A percentile compares a stretch with the other conserved stretches of the same genome.
phyloP scores from a whole-genome alignment of 1,140 invertebrate species.

The Atta cephalotes region DNA sequence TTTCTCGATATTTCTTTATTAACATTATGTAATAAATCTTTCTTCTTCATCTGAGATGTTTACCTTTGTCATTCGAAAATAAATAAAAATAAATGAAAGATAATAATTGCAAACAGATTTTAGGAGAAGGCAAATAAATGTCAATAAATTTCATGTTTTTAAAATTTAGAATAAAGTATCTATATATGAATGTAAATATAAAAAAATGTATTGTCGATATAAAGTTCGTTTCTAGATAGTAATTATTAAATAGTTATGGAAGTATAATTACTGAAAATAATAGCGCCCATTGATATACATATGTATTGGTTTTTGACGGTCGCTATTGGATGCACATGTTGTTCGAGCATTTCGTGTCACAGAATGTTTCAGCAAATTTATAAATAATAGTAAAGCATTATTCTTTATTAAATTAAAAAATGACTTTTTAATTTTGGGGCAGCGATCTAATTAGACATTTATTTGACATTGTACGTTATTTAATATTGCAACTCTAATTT shows the following conservation, averaged over 20 bases:
- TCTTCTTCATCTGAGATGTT: neutral
- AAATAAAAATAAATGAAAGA: neutral
- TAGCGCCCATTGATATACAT: neutral
- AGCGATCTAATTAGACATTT: conserved; percentile 12
- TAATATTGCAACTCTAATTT: neutral
- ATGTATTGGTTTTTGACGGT: neutral
- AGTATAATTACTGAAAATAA: conserved; percentile 2
- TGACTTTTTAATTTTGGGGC: neutral
- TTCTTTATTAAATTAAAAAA: conserved; percentile 11
- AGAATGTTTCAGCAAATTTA: neutral
- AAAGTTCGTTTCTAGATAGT: neutral
- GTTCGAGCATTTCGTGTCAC: neutral
- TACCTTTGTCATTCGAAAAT: neutral
- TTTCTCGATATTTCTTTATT: conserved; percentile 1
- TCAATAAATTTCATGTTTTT: neutral
- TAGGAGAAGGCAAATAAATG: too few relatives aligned
- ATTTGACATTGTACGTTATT: neutral
- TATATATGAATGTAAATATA: neutral
- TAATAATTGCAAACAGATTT: neutral
- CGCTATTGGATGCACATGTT: neutral
- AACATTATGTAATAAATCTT: neutral
- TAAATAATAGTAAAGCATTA: neutral
- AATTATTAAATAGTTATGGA: neutral
- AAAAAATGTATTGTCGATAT: neutral
- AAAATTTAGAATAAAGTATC: conserved; percentile 3